These are phyloP conservation scores for Setophaga coronata DNA, from an alignment of 2,113 vertebrate species.

Conservation along the genomic window DNA sequence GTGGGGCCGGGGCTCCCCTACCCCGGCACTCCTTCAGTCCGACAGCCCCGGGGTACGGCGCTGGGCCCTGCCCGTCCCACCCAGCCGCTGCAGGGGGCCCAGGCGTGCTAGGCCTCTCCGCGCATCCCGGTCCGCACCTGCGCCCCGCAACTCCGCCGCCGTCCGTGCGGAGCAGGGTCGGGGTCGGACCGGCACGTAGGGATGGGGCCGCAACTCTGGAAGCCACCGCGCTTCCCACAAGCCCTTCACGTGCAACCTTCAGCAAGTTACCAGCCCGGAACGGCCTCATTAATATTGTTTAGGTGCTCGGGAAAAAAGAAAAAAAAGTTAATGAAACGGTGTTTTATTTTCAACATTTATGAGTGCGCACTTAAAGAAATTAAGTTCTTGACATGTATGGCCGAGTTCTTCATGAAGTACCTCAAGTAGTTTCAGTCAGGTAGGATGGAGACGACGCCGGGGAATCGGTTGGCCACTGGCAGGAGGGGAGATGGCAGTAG, in stretches of 20 bases:
- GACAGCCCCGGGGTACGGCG: background rate
- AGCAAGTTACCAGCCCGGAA: background rate
- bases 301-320: rapidly evolving
- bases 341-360: background rate
- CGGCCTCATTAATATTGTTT: background rate
- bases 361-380: background rate
- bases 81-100: background rate
- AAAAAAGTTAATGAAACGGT: background rate
- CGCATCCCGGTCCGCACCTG: background rate
- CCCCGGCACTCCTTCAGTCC: background rate
- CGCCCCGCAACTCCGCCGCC: background rate
- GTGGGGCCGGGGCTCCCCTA: background rate
- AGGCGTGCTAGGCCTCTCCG: background rate
- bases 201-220: background rate
- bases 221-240: background rate
- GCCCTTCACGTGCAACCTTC: background rate
- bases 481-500: background rate
- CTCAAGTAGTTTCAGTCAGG: background rate
- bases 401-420: background rate
- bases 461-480: background rate
- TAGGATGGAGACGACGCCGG: background rate
- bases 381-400: background rate
- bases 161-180: background rate
- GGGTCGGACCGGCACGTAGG: background rate
- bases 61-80: background rate